phyloP scores from a whole-genome alignment of 2,113 vertebrate species.

The Choloepus hoffmanni region DNA sequence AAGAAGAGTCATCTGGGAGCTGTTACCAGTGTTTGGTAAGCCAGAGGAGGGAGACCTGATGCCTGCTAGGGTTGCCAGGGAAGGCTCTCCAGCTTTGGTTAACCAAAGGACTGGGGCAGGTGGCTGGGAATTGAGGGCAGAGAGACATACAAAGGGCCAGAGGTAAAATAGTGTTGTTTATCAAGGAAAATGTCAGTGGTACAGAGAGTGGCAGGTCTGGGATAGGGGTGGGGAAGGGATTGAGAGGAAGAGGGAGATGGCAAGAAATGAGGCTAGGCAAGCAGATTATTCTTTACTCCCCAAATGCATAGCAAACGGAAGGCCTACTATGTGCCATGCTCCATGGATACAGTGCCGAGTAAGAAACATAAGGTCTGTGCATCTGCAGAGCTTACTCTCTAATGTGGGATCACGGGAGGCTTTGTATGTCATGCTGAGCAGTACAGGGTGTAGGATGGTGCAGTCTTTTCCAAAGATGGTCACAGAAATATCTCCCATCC shows the following conservation, averaged over 20 bases:
- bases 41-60: background rate
- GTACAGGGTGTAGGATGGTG: rapidly evolving
- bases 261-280: background rate
- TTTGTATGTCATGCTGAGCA: background rate
- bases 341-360: rapidly evolving
- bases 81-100: background rate
- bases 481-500: background rate
- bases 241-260: background rate
- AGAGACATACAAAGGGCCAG: background rate
- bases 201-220: background rate
- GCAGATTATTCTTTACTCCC: background rate
- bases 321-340: background rate
- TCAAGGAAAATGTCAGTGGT: background rate
- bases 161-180: rapidly evolving
- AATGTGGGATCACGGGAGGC: rapidly evolving
- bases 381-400: no score
- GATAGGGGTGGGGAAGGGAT: background rate
- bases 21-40: background rate
- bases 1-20: background rate
- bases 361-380: background rate
- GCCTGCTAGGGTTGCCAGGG: background rate
- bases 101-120: background rate
- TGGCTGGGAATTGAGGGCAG: rapidly evolving
- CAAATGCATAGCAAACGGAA: background rate
- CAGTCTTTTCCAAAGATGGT: background rate